Base-by-base conservation (phyloP, 2,797 vertebrate genomes). In the Ibycter americanus region DNA sequence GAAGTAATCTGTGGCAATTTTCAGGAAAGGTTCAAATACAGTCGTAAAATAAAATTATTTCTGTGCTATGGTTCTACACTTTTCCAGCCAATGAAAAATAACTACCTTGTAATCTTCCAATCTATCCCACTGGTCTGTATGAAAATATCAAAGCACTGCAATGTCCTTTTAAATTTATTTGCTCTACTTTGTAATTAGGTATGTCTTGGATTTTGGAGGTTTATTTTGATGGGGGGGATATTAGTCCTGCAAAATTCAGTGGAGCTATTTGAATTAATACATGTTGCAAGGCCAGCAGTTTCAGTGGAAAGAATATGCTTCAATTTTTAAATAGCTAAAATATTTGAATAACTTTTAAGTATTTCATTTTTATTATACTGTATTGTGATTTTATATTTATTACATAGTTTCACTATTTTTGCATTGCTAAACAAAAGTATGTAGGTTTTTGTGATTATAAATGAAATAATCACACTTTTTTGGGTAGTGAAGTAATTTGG, bases 281-380 rank as follows among this genome's bases (percentile, higher is more conserved):
- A 32, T 27, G 2, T 59, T 5, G 0, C 26, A 90, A 78, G 8
- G 1, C 3, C 6, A 79, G 40, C 0, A 32, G 4, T 49, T 90
- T 66, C 44, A 66, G 5, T 59, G 23, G 71, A 67, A 94, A 71
- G 23, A 71, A 18, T 25, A 44, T 31, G 4, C 4, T 78, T 63
- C 9, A 70, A n/a, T 59, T 44, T 78, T 49, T 29, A 74, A 88
- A 66, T 4, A 36, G 6, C 9, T 34, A 42, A 77, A 68, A 83
- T 46, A 62, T 40, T 80, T 18, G 1, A 58, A 78, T 59, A 62
- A 31, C 2, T 55, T 15, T 27, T 58, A 46, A 49, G 15, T 26
- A 66, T 62, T 79, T 79, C 0, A n/a, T 12, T 85, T 70, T 67
- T 70, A 18, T 59, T 79, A 11, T 14, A 36, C 1, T 49, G 1